Percentiles rank a stretch among this genome's conserved stretches.
These are phyloP conservation scores for Serranochromis macrocephalus DNA, from an alignment of 2,113 vertebrate genomes.

Conservation along the genomic window DNA sequence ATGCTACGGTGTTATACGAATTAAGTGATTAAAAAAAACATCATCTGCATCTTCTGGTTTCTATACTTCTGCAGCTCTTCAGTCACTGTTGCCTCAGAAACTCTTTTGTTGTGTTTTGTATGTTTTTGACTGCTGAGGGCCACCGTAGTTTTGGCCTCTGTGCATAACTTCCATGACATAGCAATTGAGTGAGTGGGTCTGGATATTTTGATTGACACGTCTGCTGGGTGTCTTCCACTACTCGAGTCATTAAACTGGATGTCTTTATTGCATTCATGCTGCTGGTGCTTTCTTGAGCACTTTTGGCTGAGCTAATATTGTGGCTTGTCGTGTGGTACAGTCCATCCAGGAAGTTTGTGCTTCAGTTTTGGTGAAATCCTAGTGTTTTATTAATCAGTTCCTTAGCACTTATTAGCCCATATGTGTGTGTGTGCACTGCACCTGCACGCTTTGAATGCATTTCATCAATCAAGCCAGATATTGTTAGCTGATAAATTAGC, in stretches of 20 bases:
- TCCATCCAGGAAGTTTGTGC: neutral
- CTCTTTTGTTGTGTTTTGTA: neutral
- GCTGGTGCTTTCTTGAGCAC: neutral
- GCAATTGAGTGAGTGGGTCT: neutral
- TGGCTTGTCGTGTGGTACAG: neutral
- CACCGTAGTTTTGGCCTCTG: neutral
- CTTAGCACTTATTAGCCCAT: neutral
- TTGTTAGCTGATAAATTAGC: neutral
- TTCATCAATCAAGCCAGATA: neutral
- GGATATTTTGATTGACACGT: neutral
- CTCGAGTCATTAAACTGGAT: neutral
- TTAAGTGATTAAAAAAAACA: neutral
- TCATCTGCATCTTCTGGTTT: neutral
- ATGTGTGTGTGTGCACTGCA: neutral
- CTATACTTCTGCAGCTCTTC: neutral
- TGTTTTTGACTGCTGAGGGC: neutral
- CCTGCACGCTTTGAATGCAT: neutral
- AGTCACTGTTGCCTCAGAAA: neutral
- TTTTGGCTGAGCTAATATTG: neutral
- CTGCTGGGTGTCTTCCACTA: neutral
- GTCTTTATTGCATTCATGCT: neutral
- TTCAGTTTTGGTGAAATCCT: neutral
- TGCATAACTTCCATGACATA: neutral
- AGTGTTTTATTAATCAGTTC: neutral
- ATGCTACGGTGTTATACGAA: fast-evolving